A percentile compares a stretch with the other conserved stretches of the same genome.
These are phyloP conservation scores for Epicampocera succincta DNA, from an alignment of 2,888 invertebrate genomes.

Conservation along the genomic window DNA sequence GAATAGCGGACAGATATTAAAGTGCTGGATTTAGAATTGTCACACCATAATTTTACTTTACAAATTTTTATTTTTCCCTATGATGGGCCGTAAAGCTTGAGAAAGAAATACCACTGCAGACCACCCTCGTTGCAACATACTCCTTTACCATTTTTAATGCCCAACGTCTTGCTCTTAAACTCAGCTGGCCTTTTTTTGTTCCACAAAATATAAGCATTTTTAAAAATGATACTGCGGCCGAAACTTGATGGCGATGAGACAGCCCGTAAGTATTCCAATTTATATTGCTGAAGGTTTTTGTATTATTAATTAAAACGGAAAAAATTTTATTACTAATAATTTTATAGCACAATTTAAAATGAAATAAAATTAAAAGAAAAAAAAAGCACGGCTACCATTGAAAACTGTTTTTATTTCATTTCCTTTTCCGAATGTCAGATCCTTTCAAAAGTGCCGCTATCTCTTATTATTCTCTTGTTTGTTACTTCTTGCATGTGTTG, in stretches of 20 bases:
- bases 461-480: slow-evolving; percentile 20
- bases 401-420: slow-evolving; percentile 45
- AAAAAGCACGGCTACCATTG: slow-evolving; percentile 4
- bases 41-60: too few relatives aligned
- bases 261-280: slow-evolving; percentile 34
- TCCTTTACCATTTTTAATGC: slow-evolving; percentile 14
- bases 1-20: too few relatives aligned
- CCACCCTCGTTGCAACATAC: slow-evolving; percentile 23
- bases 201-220: background rate
- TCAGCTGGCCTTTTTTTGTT: slow-evolving; percentile 29
- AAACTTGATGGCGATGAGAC: slow-evolving; percentile 16
- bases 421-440: slow-evolving; percentile 64
- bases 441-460: slow-evolving; percentile 39
- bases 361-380: slow-evolving; percentile 8
- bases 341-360: slow-evolving; percentile 7
- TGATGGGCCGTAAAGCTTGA: too few relatives aligned
- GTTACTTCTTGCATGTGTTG: background rate
- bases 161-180: slow-evolving; percentile 18
- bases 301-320: slow-evolving; percentile 1
- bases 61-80: too few relatives aligned
- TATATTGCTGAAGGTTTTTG: slow-evolving; percentile 28
- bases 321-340: slow-evolving; percentile 38
- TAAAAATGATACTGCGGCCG: slow-evolving; percentile 2
- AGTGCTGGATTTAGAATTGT: too few relatives aligned
- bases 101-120: background rate